phyloP scores from a whole-genome alignment of 2,113 vertebrate genomes.

The Siniperca chuatsi region DNA sequence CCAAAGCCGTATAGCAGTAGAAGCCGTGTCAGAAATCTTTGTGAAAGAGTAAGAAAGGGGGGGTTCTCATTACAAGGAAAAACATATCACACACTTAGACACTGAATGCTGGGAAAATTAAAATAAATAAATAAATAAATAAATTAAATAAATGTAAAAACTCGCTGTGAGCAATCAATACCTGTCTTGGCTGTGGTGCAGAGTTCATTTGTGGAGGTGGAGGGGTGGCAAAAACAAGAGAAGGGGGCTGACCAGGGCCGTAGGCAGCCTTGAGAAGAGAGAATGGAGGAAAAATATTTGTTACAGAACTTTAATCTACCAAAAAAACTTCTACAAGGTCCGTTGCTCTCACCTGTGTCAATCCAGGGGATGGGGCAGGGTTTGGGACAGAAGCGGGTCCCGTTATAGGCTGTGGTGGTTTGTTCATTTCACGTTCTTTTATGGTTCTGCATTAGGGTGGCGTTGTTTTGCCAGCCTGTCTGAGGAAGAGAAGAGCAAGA shows the following conservation, averaged over 20 bases:
- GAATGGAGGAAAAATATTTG: neutral
- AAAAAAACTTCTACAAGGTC: neutral
- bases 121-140: no score
- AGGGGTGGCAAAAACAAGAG: conserved; percentile 94
- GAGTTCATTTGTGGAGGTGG: conserved; percentile 97
- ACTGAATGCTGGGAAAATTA: neutral
- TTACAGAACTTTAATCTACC: neutral
- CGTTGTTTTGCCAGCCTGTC: conserved; percentile 83
- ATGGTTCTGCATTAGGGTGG: conserved; percentile 96
- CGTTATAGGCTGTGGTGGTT: conserved; percentile 99
- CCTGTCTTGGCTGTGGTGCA: conserved; percentile 95
- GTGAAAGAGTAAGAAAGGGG: conserved; percentile 35
- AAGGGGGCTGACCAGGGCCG: conserved; percentile 91
- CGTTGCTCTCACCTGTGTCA: conserved; percentile 90
- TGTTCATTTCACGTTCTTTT: conserved; percentile 99
- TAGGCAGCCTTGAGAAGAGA: conserved; percentile 86
- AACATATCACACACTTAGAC: neutral
- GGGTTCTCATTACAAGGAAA: neutral
- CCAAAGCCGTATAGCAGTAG: conserved; percentile 60
- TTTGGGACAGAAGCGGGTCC: conserved; percentile 94
- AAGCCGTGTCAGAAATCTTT: conserved; percentile 44
- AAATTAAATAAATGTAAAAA: no score
- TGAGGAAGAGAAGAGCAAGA: conserved; percentile 15
- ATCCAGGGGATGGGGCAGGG: conserved; percentile 95
- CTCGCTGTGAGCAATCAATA: conserved; percentile 81